Conservation (phyloP, 2,113 vertebrate species). For the Rhinogobius similis region DNA sequence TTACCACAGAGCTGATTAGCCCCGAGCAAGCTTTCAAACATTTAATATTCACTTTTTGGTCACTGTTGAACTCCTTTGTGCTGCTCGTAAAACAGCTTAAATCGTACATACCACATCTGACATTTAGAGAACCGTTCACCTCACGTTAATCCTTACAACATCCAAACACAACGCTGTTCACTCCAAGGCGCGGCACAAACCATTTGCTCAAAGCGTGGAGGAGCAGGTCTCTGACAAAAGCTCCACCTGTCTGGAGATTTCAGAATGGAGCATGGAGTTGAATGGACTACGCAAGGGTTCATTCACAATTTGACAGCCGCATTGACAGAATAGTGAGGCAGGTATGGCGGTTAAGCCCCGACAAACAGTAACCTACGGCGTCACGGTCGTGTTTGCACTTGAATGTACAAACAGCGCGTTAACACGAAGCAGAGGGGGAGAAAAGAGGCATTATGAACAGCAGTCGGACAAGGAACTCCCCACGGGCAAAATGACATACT, state of each 20-base stretch:
- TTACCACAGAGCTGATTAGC: too few species aligned
- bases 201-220: slow-evolving; percentile 2
- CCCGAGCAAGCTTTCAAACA: too few species aligned
- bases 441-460: slow-evolving; percentile 7
- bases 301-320: slow-evolving; percentile 19
- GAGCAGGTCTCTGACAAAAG: slow-evolving; percentile 1
- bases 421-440: slow-evolving; percentile 20
- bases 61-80: too few species aligned
- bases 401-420: slow-evolving; percentile 37
- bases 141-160: slow-evolving; percentile 2
- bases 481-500: slow-evolving; percentile 5
- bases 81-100: neutral
- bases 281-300: neutral
- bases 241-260: neutral
- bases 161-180: neutral
- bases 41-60: too few species aligned
- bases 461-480: slow-evolving; percentile 18
- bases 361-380: slow-evolving; percentile 17
- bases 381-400: slow-evolving; percentile 51
- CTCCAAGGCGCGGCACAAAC: neutral
- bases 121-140: neutral
- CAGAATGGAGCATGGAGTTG: slow-evolving; percentile 10
- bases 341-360: slow-evolving; percentile 14
- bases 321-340: slow-evolving; percentile 37
- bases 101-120: neutral